Evolutionary conservation across 2,113 vertebrate genomes (phyloP).

Genomic region (Boleophthalmus pectinirostris): DNA sequence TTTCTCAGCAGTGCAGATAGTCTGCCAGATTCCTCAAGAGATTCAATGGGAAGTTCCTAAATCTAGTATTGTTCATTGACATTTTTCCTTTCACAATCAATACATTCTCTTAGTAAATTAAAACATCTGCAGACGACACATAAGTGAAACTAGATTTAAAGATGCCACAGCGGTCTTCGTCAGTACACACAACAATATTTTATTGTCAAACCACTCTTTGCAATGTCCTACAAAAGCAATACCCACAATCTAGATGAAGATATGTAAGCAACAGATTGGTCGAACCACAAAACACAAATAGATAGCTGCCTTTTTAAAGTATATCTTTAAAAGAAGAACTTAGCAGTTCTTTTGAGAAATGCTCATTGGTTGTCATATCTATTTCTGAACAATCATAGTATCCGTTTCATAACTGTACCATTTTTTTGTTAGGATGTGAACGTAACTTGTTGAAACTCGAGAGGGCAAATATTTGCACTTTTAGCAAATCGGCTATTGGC

Average conservation of each 20-base stretch:
- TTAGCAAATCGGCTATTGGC: no score
- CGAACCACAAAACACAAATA: conserved; percentile 6
- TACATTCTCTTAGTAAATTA: not conserved
- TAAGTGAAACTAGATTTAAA: not conserved
- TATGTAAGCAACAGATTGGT: conserved; percentile 1
- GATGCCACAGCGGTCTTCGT: not conserved
- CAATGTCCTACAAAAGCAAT: not conserved
- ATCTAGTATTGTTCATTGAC: not conserved
- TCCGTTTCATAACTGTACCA: not conserved
- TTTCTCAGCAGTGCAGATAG: not conserved
- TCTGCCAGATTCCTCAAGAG: not conserved
- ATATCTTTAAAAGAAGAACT: not conserved
- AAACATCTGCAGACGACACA: not conserved
- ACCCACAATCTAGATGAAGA: conserved; percentile 9
- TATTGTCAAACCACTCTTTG: not conserved
- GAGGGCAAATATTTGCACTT: no score
- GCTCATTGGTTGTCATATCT: not conserved
- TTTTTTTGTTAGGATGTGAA: not conserved
- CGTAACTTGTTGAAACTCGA: not conserved
- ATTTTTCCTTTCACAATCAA: not conserved
- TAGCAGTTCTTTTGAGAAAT: conserved; percentile 1
- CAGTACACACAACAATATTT: not conserved
- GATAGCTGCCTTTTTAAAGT: conserved; percentile 16
- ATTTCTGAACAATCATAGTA: not conserved
- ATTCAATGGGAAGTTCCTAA: not conserved